Evolutionary conservation across 2,113 vertebrate species (phyloP), one percentile per base, ranked within the genome.

Genomic region (Vanacampus margaritifer): DNA sequence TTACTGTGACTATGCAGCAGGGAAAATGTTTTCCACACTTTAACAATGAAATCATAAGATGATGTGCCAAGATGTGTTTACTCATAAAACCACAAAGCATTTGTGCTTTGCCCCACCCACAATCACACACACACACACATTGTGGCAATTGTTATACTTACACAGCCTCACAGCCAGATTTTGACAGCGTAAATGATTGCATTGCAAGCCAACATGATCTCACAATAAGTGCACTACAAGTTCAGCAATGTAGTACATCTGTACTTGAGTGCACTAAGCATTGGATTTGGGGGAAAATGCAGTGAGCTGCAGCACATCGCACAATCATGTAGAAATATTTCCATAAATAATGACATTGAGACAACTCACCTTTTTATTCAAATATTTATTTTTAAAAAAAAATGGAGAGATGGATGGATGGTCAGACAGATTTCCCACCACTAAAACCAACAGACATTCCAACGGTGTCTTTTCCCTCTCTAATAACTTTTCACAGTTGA

Each of bases 71-170:
- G 48, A 51, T 6, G 10, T 59, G 32, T 59, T 59, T 59, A 32
- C 56, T 59, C 32, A 39, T 37, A 21, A 60, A 60, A 60, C 58
- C 58, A 3, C 58, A 60, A 60, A 60, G 35, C 36, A 39, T 60
- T 39, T 35, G 36, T 60, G 19, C 19, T 60, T 60, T 60, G 58
- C 35, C 58, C 35, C 58, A 60, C 58, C 58, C 58, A 60, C 36
- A 28, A 5, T 8, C 4, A 28, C 14, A 14, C 54, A 56, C 24
- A 26, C 53, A 28, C 53, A 60, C 51, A 24, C 23, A 53, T 23
- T n/a, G 48, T 23, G n/a, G 21, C 1, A 10, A 51, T 51, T 21
- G 11, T 10, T 51, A 23, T 23, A 8, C 48, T 19, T 59, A 36
- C 6, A 36, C 57, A 36, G 32, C 57, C 57, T 59, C 32, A 1